phyloP scores from a whole-genome alignment of 2,113 vertebrate species.

The Macrotis lagotis region DNA sequence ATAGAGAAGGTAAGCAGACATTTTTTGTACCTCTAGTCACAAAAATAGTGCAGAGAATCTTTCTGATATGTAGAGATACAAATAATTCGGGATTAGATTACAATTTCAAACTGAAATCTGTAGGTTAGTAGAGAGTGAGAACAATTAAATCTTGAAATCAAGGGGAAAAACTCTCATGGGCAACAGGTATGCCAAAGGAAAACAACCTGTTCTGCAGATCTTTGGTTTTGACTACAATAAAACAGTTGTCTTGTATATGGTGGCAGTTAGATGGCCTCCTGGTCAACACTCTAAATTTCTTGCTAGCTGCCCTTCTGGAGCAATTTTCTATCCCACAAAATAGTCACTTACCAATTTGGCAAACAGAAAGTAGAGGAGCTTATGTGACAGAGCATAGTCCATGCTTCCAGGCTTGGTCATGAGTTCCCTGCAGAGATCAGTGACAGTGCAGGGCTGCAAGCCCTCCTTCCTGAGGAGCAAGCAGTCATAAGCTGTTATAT shows the following conservation, averaged over 20 bases:
- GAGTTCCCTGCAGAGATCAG: conserved; percentile 83
- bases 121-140: background rate
- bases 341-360: conserved; percentile 84
- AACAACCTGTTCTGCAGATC: background rate
- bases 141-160: background rate
- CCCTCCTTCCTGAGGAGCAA: conserved; percentile 82
- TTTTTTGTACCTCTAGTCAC: background rate
- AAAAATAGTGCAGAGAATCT: background rate
- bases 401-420: conserved; percentile 87
- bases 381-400: conserved; percentile 89
- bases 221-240: background rate
- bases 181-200: background rate
- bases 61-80: background rate
- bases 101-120: background rate
- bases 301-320: background rate
- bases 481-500: background rate
- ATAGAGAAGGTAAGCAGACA: background rate
- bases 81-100: background rate
- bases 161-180: background rate
- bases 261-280: background rate
- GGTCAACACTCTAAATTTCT: background rate
- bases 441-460: conserved; percentile 85
- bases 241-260: background rate
- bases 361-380: conserved; percentile 91
- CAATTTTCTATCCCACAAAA: background rate